Evolutionary conservation across 1,140 invertebrate species (phyloP).

Genomic region (Chironomus striatipennis): DNA sequence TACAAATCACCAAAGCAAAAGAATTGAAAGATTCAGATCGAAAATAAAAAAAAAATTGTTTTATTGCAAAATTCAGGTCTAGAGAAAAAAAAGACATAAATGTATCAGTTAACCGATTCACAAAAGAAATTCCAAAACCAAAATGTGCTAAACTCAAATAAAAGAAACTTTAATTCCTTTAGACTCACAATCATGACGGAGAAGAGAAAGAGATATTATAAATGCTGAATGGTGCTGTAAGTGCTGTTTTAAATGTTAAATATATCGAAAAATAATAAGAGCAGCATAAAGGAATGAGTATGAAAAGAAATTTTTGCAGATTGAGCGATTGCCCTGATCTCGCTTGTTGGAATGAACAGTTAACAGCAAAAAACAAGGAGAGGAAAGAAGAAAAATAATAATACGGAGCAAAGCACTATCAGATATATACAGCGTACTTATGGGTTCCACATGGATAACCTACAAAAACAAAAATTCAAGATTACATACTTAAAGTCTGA

Average conservation of each 20-base stretch:
- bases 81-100: too few species aligned
- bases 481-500: not conserved
- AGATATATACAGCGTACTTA: not conserved
- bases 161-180: not conserved
- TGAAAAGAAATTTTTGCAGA: not conserved
- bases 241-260: not conserved
- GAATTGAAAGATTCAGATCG: too few species aligned
- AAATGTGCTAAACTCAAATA: too few species aligned
- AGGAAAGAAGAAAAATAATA: not conserved
- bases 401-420: not conserved
- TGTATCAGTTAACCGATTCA: too few species aligned
- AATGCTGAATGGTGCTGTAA: not conserved
- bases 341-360: not conserved
- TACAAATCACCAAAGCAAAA: too few species aligned
- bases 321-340: not conserved
- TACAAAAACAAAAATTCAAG: not conserved
- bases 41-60: too few species aligned
- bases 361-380: not conserved
- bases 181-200: not conserved
- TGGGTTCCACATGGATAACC: constrained; percentile 11
- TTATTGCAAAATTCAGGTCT: too few species aligned
- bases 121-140: too few species aligned
- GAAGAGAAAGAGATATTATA: not conserved
- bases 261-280: not conserved
- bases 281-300: not conserved